Conservation (phyloP, 1,140 invertebrate species). For the Micrasema minimum region DNA sequence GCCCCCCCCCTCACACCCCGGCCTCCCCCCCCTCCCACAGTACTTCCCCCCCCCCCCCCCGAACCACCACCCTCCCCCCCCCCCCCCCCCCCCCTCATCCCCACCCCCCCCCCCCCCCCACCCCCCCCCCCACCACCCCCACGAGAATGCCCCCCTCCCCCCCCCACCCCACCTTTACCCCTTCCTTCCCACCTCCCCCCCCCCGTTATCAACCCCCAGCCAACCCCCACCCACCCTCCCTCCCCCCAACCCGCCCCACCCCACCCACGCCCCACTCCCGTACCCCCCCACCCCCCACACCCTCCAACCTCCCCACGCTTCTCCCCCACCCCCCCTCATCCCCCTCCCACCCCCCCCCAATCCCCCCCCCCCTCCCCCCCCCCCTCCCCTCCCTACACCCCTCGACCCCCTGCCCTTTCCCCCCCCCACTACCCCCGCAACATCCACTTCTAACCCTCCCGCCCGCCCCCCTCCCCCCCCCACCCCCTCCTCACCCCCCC, state of each 20-base stretch:
- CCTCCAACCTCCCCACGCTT: neutral
- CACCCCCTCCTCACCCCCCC: too few relatives aligned
- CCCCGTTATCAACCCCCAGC: neutral
- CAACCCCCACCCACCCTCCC: neutral
- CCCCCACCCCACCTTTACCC: neutral
- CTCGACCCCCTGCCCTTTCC: neutral
- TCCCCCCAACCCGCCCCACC: neutral
- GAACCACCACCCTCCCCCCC: too few relatives aligned
- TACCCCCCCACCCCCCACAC: neutral
- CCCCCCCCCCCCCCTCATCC: too few relatives aligned
- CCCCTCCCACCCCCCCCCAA: too few relatives aligned
- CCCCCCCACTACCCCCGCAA: neutral
- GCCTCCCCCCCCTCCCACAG: too few relatives aligned
- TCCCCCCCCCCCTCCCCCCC: too few relatives aligned
- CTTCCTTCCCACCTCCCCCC: neutral
- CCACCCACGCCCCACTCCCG: neutral
- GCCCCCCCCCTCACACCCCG: too few relatives aligned
- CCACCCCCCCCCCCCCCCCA: too few relatives aligned
- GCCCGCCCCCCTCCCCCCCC: neutral
- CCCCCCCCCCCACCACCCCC: too few relatives aligned
- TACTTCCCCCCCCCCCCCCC: too few relatives aligned
- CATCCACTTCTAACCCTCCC: neutral
- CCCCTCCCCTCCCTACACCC: neutral
- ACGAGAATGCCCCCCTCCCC: too few relatives aligned
- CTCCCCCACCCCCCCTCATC: too few relatives aligned